A percentile compares a stretch with the other conserved stretches of the same genome.
Evolutionary conservation across 35 echinoderm and acorn worm species (phyloP).

Genomic region (Apostichopus californicus): DNA sequence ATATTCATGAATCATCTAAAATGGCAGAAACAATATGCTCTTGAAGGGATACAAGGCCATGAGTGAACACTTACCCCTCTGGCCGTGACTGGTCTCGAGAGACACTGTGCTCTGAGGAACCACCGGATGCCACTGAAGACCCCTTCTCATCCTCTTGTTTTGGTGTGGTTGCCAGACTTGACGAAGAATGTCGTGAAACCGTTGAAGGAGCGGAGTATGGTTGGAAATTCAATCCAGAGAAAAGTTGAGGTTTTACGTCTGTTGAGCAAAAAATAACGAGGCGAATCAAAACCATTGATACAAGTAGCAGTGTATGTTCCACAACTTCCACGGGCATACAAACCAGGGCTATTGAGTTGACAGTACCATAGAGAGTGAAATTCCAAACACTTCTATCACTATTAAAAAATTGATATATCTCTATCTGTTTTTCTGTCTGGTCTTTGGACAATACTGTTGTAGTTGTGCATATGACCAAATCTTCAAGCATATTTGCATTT

Average conservation of each 20-base stretch:
- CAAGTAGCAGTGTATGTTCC: neutral
- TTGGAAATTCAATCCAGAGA: slow-evolving; percentile 88
- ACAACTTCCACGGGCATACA: neutral
- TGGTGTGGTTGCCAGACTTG: slow-evolving; percentile 49
- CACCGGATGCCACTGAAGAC: slow-evolving; percentile 11
- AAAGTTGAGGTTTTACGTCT: slow-evolving; percentile 33
- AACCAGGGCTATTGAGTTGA: too few relatives aligned
- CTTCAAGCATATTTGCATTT: too few relatives aligned
- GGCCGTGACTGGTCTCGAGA: neutral
- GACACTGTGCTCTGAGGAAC: slow-evolving; percentile 40
- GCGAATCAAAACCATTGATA: neutral
- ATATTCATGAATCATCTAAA: too few relatives aligned
- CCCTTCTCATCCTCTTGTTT: neutral
- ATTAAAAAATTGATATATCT: too few relatives aligned
- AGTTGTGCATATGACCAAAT: too few relatives aligned
- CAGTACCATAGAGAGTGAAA: too few relatives aligned
- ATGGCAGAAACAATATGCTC: too few relatives aligned
- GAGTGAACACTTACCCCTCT: neutral
- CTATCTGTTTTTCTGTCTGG: too few relatives aligned
- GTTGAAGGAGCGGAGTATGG: slow-evolving; percentile 75
- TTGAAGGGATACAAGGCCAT: too few relatives aligned
- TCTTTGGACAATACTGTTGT: too few relatives aligned
- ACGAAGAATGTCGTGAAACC: slow-evolving; percentile 31
- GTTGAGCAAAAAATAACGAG: neutral
- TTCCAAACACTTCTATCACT: too few relatives aligned